A percentile compares a stretch with the other conserved stretches of the same genome.
These are phyloP conservation scores for Aurelia coerulea DNA, from an alignment of 30 jellyfish, hydroid and myxozoan species.

Conservation along the genomic window DNA sequence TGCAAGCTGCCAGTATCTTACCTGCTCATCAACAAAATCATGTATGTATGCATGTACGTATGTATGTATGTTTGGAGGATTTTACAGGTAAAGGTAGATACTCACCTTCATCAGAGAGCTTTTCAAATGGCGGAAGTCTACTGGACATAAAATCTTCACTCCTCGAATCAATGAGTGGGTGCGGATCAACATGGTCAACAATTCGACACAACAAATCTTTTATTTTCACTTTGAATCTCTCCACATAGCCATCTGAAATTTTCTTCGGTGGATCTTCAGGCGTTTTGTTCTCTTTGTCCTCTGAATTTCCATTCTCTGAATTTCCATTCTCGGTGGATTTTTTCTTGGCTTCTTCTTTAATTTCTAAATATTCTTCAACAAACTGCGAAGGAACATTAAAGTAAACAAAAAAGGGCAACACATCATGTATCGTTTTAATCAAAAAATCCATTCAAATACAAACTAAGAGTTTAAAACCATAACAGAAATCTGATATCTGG, in stretches of 20 bases:
- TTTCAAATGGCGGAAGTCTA: slow-evolving; percentile 90
- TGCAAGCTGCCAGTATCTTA: too few relatives aligned
- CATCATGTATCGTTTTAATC: background rate
- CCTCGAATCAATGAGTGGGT: slow-evolving; percentile 83
- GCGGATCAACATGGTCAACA: slow-evolving; percentile 85
- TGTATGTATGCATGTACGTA: too few relatives aligned
- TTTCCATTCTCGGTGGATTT: too few relatives aligned
- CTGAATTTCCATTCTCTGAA: background rate
- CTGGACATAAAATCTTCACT: slow-evolving; percentile 90
- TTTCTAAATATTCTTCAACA: slow-evolving; percentile 50
- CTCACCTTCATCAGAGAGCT: slow-evolving; percentile 66
- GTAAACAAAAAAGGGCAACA: too few relatives aligned
- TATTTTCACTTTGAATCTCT: slow-evolving; percentile 50
- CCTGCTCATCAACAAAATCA: too few relatives aligned
- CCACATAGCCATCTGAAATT: slow-evolving; percentile 39
- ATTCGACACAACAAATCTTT: slow-evolving; percentile 70
- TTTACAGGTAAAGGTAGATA: too few relatives aligned
- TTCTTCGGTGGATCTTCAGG: slow-evolving; percentile 35
- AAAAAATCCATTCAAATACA: background rate
- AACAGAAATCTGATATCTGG: too few relatives aligned
- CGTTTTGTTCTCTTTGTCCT: slow-evolving; percentile 27
- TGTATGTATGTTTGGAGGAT: too few relatives aligned
- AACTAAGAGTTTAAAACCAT: background rate
- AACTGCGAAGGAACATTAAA: slow-evolving; percentile 8
- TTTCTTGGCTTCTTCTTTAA: slow-evolving; percentile 21